These are phyloP conservation scores for Platypus cylindrus DNA, from an alignment of 2,888 invertebrate species.

Conservation along the genomic window DNA sequence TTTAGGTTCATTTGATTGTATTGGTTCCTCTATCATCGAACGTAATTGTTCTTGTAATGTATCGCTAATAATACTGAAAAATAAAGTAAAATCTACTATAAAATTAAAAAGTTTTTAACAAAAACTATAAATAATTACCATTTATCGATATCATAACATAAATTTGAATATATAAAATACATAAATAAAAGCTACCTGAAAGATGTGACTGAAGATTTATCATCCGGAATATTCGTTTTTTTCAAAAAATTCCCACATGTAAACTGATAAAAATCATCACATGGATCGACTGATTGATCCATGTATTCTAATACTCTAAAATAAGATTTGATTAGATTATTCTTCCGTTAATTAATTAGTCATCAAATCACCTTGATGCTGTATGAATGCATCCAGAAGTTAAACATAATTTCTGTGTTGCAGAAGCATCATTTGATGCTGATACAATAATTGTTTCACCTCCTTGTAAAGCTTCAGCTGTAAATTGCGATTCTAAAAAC, in stretches of 20 bases:
- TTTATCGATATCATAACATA: not conserved
- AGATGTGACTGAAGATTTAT: conserved; percentile 64
- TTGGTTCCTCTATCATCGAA: conserved; percentile 53
- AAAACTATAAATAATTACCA: not conserved
- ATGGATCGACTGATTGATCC: conserved; percentile 59
- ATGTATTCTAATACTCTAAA: conserved; percentile 52
- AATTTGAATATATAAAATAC: not conserved
- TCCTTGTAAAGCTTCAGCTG: conserved; percentile 26
- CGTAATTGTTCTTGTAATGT: conserved; percentile 61
- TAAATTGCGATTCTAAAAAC: conserved; percentile 23
- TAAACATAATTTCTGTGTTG: conserved; percentile 45
- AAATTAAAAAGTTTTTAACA: not conserved
- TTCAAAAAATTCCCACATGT: conserved; percentile 66
- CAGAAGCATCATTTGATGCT: conserved; percentile 18
- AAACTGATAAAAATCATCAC: conserved; percentile 72
- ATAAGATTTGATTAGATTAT: not conserved
- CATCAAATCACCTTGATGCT: conserved; percentile 40
- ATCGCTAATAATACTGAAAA: conserved; percentile 53
- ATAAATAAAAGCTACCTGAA: conserved; percentile 33
- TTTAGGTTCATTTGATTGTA: conserved; percentile 46
- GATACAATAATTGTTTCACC: conserved; percentile 19
- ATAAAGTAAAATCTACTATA: not conserved
- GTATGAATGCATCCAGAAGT: conserved; percentile 69
- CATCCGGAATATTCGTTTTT: conserved; percentile 63
- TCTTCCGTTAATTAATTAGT: not conserved